Conservation (phyloP, 2,797 vertebrate species). For the Sandelia bainsii region DNA sequence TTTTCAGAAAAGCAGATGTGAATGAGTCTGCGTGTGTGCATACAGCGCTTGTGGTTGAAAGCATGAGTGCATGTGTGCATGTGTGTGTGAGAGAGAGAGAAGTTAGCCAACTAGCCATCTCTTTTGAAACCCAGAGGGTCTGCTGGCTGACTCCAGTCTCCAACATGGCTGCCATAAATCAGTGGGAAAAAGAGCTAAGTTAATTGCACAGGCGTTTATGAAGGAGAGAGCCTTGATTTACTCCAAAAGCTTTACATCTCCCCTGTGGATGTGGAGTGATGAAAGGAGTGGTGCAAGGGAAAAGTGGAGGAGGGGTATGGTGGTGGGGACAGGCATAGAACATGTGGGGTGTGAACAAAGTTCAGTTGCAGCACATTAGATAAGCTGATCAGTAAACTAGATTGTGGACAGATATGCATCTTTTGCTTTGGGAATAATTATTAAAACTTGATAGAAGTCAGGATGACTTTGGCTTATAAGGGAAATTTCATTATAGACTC, state of each 20-base stretch:
- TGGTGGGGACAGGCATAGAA: constrained; percentile 57
- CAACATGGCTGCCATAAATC: constrained; percentile 74
- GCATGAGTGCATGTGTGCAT: constrained; percentile 23
- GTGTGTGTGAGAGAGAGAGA: constrained; percentile 24
- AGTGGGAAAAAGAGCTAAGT: constrained; percentile 70
- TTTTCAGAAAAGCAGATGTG: constrained; percentile 72
- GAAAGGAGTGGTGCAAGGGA: constrained; percentile 58
- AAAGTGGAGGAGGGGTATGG: constrained; percentile 29
- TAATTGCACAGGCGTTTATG: constrained; percentile 78
- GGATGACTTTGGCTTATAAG: constrained; percentile 48
- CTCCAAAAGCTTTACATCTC: constrained; percentile 75
- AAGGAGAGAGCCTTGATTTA: constrained; percentile 79
- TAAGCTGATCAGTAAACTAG: constrained; percentile 72
- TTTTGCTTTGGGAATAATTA: constrained; percentile 64
- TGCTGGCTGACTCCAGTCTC: constrained; percentile 67
- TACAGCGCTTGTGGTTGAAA: constrained; percentile 24
- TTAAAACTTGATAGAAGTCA: constrained; percentile 68
- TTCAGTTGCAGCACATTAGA: constrained; percentile 71
- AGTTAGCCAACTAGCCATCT: constrained; percentile 64
- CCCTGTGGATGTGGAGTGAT: constrained; percentile 70
- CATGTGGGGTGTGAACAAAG: constrained; percentile 65
- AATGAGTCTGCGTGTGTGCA: constrained; percentile 35
- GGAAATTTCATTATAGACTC: constrained; percentile 29
- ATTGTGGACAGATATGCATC: constrained; percentile 73
- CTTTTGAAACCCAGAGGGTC: constrained; percentile 71